These are phyloP conservation scores for Patella vulgata DNA, from an alignment of 1,140 invertebrate genomes.

Conservation along the genomic window DNA sequence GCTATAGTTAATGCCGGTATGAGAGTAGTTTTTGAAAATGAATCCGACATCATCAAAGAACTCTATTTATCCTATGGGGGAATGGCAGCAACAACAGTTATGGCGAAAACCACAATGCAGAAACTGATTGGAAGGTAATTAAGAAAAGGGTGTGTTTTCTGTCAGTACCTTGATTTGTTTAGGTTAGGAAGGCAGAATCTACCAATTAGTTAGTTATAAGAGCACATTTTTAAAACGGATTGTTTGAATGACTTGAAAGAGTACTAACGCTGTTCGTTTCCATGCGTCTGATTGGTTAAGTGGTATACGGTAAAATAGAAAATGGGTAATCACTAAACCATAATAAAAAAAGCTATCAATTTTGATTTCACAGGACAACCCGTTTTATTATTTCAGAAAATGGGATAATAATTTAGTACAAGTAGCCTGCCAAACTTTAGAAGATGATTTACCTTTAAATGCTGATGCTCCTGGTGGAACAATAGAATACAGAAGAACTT, in stretches of 20 bases:
- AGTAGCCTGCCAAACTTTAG: slow-evolving; percentile 72
- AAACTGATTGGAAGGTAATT: slow-evolving; percentile 73
- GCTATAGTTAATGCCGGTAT: slow-evolving; percentile 85
- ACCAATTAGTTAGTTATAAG: no score
- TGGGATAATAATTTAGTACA: slow-evolving; percentile 81
- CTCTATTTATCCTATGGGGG: slow-evolving; percentile 84
- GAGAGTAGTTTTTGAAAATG: slow-evolving; percentile 53
- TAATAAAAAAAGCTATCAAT: no score
- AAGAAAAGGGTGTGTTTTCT: no score
- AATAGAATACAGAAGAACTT: slow-evolving; percentile 84
- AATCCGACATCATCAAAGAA: slow-evolving; percentile 71
- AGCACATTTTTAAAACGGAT: no score
- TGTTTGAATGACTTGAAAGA: no score
- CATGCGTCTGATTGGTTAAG: no score
- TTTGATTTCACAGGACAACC: no score
- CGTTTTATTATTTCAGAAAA: slow-evolving; percentile 66
- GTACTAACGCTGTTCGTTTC: no score
- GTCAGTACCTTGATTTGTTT: no score
- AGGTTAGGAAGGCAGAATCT: no score
- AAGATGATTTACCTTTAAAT: slow-evolving; percentile 79
- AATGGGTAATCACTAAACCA: no score
- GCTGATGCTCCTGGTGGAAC: slow-evolving; percentile 88
- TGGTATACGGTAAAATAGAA: no score
- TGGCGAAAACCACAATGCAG: slow-evolving; percentile 77
- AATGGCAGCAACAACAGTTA: slow-evolving; percentile 87